These are phyloP conservation scores for Zaprionus capensis DNA, from an alignment of 1,140 invertebrate species.

Conservation along the genomic window DNA sequence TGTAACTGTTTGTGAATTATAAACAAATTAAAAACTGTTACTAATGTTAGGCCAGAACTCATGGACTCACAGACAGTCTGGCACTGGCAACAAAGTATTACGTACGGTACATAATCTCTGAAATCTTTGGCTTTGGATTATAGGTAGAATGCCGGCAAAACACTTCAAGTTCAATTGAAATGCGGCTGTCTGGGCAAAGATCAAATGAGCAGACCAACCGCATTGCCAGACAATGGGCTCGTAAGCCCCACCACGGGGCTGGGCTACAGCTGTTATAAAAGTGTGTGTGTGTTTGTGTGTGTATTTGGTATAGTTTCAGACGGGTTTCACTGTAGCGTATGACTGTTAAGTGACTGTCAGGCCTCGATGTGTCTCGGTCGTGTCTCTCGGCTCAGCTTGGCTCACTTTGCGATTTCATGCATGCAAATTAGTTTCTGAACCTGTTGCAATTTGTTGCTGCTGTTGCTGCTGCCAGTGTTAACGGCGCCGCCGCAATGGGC, in stretches of 20 bases:
- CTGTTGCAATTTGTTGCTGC: slow-evolving; percentile 73
- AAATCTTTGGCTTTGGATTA: slow-evolving; percentile 21
- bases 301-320: slow-evolving; percentile 55
- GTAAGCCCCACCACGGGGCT: slow-evolving; percentile 41
- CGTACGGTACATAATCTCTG: slow-evolving; percentile 10
- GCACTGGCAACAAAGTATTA: slow-evolving; percentile 27
- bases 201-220: slow-evolving; percentile 68
- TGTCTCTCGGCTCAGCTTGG: slow-evolving; percentile 29
- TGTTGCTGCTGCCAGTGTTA: slow-evolving; percentile 35
- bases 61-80: slow-evolving; percentile 33
- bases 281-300: not conserved
- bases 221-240: slow-evolving; percentile 70
- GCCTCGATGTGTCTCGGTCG: slow-evolving; percentile 53
- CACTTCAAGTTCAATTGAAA: slow-evolving; percentile 82
- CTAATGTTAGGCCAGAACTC: not conserved
- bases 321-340: slow-evolving; percentile 56
- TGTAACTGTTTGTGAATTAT: not conserved
- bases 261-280: slow-evolving; percentile 11
- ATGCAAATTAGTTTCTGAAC: slow-evolving; percentile 82
- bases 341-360: slow-evolving; percentile 54
- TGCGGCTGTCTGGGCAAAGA: slow-evolving; percentile 58
- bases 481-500: slow-evolving; percentile 23
- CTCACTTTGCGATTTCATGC: slow-evolving; percentile 71
- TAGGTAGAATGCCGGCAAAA: slow-evolving; percentile 41
- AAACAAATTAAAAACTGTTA: not conserved